Evolutionary conservation across 2,888 invertebrate genomes (phyloP).

Genomic region (Bombylius discolor): DNA sequence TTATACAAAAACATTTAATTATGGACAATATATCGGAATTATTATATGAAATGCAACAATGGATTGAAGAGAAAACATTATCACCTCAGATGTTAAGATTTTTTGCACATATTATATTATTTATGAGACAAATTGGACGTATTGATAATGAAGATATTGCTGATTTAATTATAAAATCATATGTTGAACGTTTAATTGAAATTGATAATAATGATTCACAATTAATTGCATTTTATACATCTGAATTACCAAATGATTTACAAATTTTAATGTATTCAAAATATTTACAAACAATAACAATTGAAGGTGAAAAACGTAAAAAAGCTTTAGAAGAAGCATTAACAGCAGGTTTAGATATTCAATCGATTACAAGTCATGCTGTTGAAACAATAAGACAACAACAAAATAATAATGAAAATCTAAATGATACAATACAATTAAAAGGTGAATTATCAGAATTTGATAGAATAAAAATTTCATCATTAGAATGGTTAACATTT

Average conservation of each 20-base stretch:
- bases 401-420: constrained; percentile 25
- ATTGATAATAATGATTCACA: constrained; percentile 50
- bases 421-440: constrained; percentile 13
- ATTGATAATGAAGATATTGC: constrained; percentile 55
- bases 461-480: constrained; percentile 59
- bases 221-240: constrained; percentile 73
- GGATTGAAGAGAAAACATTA: constrained; percentile 44
- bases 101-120: constrained; percentile 70
- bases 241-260: constrained; percentile 54
- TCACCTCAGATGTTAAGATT: constrained; percentile 49
- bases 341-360: constrained; percentile 66
- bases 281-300: constrained; percentile 53
- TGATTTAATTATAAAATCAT: constrained; percentile 62
- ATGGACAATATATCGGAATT: constrained; percentile 64
- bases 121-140: constrained; percentile 67
- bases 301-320: constrained; percentile 43
- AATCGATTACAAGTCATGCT: constrained; percentile 68
- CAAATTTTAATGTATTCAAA: constrained; percentile 54
- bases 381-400: constrained; percentile 59
- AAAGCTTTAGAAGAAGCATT: constrained; percentile 57
- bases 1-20: constrained; percentile 75
- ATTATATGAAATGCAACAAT: constrained; percentile 54
- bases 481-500: constrained; percentile 79
- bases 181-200: constrained; percentile 56
- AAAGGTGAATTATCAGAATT: constrained; percentile 47